Evolutionary conservation across 2,888 invertebrate genomes (phyloP).

Genomic region (Spicauda simplicius): DNA sequence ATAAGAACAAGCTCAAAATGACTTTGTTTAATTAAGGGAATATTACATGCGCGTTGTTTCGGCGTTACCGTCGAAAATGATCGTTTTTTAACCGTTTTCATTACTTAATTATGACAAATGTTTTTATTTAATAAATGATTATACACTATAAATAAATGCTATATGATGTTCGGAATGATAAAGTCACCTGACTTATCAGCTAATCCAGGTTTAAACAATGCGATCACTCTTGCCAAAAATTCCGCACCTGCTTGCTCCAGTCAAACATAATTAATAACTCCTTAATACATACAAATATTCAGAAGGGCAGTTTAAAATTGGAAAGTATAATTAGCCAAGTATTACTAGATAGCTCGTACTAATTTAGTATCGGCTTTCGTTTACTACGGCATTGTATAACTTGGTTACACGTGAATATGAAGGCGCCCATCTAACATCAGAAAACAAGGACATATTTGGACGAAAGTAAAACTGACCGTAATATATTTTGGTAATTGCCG

Average conservation of each 20-base stretch:
- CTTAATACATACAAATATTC: conserved; percentile 21
- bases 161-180: conserved; percentile 48
- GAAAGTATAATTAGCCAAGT: conserved; percentile 10
- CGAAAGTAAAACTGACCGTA: not conserved
- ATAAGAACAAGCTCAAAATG: too few relatives aligned
- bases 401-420: not conserved
- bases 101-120: too few relatives aligned
- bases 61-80: too few relatives aligned
- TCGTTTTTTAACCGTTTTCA: too few relatives aligned
- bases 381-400: not conserved
- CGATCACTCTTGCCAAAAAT: conserved; percentile 34
- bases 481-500: not conserved
- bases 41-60: too few relatives aligned
- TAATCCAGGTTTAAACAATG: conserved; percentile 32
- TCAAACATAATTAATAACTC: conserved; percentile 35
- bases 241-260: conserved; percentile 36
- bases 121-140: not conserved
- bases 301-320: conserved; percentile 20
- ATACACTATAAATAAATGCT: not conserved
- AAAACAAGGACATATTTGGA: not conserved
- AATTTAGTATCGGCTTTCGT: not conserved
- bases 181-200: conserved; percentile 40
- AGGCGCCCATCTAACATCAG: not conserved
- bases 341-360: not conserved
- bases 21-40: too few relatives aligned